A percentile compares a stretch with the other conserved stretches of the same genome.
phyloP scores from a whole-genome alignment of 2,113 vertebrate genomes.

The Leucoraja erinaceus region DNA sequence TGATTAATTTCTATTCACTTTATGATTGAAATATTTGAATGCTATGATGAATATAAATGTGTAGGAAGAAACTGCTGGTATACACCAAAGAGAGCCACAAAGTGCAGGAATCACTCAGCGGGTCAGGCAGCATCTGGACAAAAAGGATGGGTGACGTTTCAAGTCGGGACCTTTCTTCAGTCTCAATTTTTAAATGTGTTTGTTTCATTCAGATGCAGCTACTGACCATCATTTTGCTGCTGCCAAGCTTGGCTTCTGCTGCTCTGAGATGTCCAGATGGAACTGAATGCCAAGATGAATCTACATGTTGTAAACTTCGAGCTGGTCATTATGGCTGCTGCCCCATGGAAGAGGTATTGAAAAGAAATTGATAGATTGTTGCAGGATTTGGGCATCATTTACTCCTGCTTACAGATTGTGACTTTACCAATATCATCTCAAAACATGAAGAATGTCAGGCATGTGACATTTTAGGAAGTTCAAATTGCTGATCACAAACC shows the following conservation, averaged over 20 bases:
- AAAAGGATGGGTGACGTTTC: too few relatives aligned
- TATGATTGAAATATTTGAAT: background rate
- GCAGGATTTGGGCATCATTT: too few relatives aligned
- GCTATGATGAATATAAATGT: background rate
- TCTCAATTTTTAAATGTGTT: background rate
- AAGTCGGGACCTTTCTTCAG: too few relatives aligned
- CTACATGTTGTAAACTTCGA: slow-evolving; percentile 50
- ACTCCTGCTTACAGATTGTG: too few relatives aligned
- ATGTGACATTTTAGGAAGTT: background rate
- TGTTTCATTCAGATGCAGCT: slow-evolving; percentile 50
- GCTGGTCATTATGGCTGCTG: slow-evolving; percentile 53
- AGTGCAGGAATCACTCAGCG: too few relatives aligned
- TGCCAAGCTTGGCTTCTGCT: slow-evolving; percentile 44
- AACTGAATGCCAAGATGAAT: slow-evolving; percentile 41
- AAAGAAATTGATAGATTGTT: background rate
- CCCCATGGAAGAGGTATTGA: slow-evolving; percentile 49
- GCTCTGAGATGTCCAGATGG: slow-evolving; percentile 52
- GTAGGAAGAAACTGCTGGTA: too few relatives aligned
- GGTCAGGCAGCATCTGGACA: too few relatives aligned
- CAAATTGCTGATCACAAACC: background rate
- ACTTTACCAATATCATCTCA: background rate
- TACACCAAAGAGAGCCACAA: too few relatives aligned
- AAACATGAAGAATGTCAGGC: background rate
- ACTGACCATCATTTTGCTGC: slow-evolving; percentile 41
- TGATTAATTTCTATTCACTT: background rate